Evolutionary conservation across 2,797 vertebrate species (phyloP), one percentile per base, ranked within the genome.

Genomic region (Neopelma chrysocephalum): DNA sequence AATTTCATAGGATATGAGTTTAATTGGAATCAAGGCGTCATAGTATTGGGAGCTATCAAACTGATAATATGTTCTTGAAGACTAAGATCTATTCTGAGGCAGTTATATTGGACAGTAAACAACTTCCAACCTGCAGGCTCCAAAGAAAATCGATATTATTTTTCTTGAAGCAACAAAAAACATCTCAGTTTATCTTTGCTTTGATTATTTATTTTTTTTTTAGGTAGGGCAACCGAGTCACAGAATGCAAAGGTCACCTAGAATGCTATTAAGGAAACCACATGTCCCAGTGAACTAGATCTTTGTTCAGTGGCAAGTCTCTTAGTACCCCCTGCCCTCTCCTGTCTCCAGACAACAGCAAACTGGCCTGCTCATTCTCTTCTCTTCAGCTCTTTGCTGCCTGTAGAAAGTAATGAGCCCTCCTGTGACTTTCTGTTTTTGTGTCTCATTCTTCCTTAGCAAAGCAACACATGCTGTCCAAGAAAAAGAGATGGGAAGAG

Each of bases 1-100:
- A 94, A 90, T 94, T 95, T 72, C n/a, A 36, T 80, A 85, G 31
- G 60, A 89, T 82, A 78, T 61, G 25, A 11, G 48, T 71, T 95
- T 94, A 96, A 94, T 64, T 92, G 87, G 64, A 93, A 83, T 77
- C 57, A 94, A 60, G 45, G 3, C 31, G 32, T 89, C 12, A 12
- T 11, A 43, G 34, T 78, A 50, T 26, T 73, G 56, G 56, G 57
- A 87, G 36, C 32, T 73, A 80, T 77, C 3, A 58, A 79, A 78
- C 60, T 80, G 64, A 50, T 82, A 48, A 69, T 82, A 26, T 50
- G 31, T 19, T 85, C 4, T 45, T 94, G 45, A 82, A 85, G 64
- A 80, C 34, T 51, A 64, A 27, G 40, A 50, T 91, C 23, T 64
- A 19, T 29, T 84, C 48, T 80, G 40, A 95, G 68, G 60, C n/a